Base-by-base conservation (phyloP, 2,797 vertebrate species). In the Sebastes iracundus region DNA sequence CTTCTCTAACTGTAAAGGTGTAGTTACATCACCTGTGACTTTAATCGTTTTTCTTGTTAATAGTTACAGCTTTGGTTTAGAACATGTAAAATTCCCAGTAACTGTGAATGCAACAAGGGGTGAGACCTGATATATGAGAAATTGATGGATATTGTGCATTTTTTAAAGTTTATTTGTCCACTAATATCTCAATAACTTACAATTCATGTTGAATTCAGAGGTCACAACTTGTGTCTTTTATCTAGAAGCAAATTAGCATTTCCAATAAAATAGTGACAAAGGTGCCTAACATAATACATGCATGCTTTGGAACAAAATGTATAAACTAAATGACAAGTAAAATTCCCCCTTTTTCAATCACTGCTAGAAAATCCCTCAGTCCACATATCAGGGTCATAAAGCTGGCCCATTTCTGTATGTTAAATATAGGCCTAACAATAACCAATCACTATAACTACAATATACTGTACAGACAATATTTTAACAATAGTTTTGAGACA, bases 11-110 rank as follows among this genome's bases (percentile, higher is more conserved):
- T 3, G 2, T 4, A 18, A 20, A 11, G 2, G 0, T 22, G 0
- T 72, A 0, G 0, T 42, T 38, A 10, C 6, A 65, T 56, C 1
- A 27, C 2, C 0, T 5, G 18, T 20, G 3, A 46, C 16, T 53
- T 32, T 14, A 38, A 12, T 1, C 0, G 3, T 60, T 33, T 33
- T 18, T 79, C 0, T 33, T 35, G 5, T 58, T 14, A 12, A 30
- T 4, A 6, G 0, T 35, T 53, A 23, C 25, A 28, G 16, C 1
- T 22, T 28, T 5, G 20, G 25, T 42, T 0, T 12, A 1, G 11
- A 33, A 1, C 0, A 0, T 0, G 2, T 1, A 25, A 6, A 32
- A 33, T 55, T 63, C 35, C 66, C 8, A 59, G 1, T 0, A 0
- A 2, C 1, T 0, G 0, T 12, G 30, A 88, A 88, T 53, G 79